A percentile compares a stretch with the other conserved stretches of the same genome.
Conservation (phyloP, 2,888 invertebrate genomes). For the Leptinotarsa rubiginosa region DNA sequence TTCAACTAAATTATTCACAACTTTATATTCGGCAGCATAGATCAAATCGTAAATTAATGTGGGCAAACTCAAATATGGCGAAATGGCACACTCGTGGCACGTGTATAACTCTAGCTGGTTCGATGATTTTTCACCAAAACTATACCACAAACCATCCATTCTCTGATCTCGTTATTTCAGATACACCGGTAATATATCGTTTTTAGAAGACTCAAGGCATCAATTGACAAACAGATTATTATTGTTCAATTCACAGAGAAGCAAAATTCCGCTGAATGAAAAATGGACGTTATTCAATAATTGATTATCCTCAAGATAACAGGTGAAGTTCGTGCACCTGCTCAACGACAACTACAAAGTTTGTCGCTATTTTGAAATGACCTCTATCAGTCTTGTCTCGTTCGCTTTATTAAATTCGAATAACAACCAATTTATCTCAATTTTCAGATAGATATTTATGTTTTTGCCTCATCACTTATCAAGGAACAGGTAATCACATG, state of each 20-base stretch:
- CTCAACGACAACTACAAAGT: conserved; percentile 19
- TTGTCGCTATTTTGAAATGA: conserved; percentile 17
- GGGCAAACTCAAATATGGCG: too few relatives aligned
- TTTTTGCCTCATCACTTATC: background rate
- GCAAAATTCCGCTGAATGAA: background rate
- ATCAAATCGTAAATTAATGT: too few relatives aligned
- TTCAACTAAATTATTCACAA: too few relatives aligned
- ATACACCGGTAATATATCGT: too few relatives aligned
- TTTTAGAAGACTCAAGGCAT: background rate
- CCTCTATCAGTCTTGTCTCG: conserved; percentile 13
- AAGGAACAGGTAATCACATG: background rate
- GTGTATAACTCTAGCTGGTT: too few relatives aligned
- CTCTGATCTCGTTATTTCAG: too few relatives aligned
- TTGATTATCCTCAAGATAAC: conserved; percentile 7
- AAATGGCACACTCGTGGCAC: too few relatives aligned
- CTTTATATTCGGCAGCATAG: too few relatives aligned
- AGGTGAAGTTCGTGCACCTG: conserved; percentile 22
- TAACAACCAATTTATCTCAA: conserved; percentile 6
- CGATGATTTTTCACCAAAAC: too few relatives aligned
- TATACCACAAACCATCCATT: too few relatives aligned
- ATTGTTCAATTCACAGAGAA: background rate
- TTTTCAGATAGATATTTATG: background rate
- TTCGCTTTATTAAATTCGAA: conserved; percentile 9
- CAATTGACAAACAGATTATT: background rate
- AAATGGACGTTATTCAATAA: conserved; percentile 8